Evolutionary conservation across 2,113 vertebrate species (phyloP).

Genomic region (Stegostoma tigrinum): DNA sequence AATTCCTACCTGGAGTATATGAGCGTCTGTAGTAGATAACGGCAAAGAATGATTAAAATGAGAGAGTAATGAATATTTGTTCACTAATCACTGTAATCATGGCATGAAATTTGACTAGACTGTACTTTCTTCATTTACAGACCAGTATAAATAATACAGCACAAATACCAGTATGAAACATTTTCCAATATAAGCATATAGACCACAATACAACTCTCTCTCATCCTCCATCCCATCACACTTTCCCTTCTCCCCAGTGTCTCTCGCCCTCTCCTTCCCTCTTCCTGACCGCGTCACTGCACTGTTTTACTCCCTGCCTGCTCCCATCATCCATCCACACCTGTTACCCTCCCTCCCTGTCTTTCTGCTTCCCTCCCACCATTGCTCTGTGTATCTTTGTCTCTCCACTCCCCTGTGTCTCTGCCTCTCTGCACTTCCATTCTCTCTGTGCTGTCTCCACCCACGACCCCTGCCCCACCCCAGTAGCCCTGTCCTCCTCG

Average conservation of each 20-base stretch:
- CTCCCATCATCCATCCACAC: no score
- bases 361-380: no score
- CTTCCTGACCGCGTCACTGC: no score
- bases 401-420: no score
- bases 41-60: not conserved
- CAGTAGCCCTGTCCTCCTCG: no score
- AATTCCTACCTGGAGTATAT: not conserved
- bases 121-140: not conserved
- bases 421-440: not conserved
- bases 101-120: not conserved
- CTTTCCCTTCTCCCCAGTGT: no score
- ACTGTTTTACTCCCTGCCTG: no score
- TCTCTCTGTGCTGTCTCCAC: not conserved
- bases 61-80: not conserved
- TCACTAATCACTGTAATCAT: not conserved
- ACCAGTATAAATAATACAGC: not conserved
- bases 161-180: not conserved
- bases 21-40: not conserved
- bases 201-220: not conserved
- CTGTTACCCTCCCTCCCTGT: no score
- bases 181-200: not conserved
- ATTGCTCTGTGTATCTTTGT: no score
- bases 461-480: no score
- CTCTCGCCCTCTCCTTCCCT: not conserved
- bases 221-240: not conserved